Evolutionary conservation across 2,888 invertebrate genomes (phyloP).

Genomic region (Hemithea aestivaria): DNA sequence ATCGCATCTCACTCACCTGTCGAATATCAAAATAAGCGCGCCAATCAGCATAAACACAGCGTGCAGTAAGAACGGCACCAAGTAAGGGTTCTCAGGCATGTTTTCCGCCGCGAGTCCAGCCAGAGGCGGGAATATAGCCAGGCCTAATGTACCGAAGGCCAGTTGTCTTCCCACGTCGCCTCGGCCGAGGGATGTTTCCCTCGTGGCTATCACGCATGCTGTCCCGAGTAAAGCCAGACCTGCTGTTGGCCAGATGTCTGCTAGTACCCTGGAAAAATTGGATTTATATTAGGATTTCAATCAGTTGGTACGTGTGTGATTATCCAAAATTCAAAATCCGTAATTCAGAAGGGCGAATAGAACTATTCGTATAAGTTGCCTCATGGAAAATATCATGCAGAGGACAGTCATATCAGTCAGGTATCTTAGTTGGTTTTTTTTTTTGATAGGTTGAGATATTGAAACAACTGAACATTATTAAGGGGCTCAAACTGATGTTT

Average conservation of each 20-base stretch:
- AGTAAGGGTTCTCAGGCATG: constrained; percentile 64
- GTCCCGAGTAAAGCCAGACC: constrained; percentile 85
- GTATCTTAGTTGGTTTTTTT: too few species aligned
- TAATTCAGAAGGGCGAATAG: too few species aligned
- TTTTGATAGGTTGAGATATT: too few species aligned
- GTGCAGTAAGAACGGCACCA: constrained; percentile 80
- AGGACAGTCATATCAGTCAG: too few species aligned
- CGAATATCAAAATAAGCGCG: constrained; percentile 78
- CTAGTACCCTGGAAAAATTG: constrained; percentile 74
- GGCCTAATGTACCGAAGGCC: constrained; percentile 86
- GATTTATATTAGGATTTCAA: too few species aligned
- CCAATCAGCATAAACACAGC: constrained; percentile 75
- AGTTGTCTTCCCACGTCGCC: constrained; percentile 89
- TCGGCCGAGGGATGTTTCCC: constrained; percentile 88
- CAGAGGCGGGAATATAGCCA: constrained; percentile 84
- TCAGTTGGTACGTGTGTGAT: too few species aligned
- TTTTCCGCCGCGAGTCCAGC: constrained; percentile 61
- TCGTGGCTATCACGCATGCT: constrained; percentile 89
- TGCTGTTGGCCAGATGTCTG: constrained; percentile 88
- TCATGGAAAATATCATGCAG: too few species aligned
- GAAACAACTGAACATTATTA: too few species aligned
- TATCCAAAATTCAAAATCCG: too few species aligned
- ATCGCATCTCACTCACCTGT: constrained; percentile 75
- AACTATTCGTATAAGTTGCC: too few species aligned
- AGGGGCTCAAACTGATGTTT: too few species aligned